Base-by-base conservation (phyloP, 2,888 invertebrate species). In the Callyntrura guangdongensis region DNA sequence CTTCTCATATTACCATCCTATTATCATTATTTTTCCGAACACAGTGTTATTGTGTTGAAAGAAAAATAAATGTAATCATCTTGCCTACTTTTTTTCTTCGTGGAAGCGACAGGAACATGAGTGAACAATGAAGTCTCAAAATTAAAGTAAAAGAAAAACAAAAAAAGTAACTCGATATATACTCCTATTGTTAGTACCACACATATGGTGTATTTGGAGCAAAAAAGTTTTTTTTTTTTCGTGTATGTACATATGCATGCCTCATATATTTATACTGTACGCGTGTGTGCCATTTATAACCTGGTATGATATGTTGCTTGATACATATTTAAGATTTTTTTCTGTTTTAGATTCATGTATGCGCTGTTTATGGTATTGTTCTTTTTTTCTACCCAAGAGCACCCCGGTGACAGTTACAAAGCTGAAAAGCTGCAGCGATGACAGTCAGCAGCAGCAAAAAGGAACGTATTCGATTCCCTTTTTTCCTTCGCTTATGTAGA, bases 91-190 rank as follows among this genome's bases (percentile, higher is more conserved):
- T 17, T 74, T 53, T 49, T 79, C 56, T 79, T 74, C 56, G 61
- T 36, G 49, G 74, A 74, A 45, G 82, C 45, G n/a, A 61, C 27
- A 17, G n/a, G 17, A 59, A 53, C 77, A 25, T n/a, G 47, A 22
- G 49, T 74, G 64, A 5, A 64, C 79, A 17, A 77, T 17, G 17
- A 87, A 67, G 27, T 49, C 64, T 27, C 53, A 87, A 86, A 87
- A 87, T 87, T 87, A 87, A 86, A 87, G 67, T 81, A 36, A 69
- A 45, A 74, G 17, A 47, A 67, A 67, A 81, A 87, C 47, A 87
- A 87, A 79, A 22, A 74, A 79, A 17, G 79, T 79, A 79, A 53
- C 56, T 59, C 12, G 49, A 74, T 74, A 47, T 20, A 77, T 14
- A 14, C 36, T 36, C 36, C 2, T 36, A 20, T 47, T 17, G 6